Conservation (phyloP, 2,113 vertebrate genomes). For the Scopus umbretta region DNA sequence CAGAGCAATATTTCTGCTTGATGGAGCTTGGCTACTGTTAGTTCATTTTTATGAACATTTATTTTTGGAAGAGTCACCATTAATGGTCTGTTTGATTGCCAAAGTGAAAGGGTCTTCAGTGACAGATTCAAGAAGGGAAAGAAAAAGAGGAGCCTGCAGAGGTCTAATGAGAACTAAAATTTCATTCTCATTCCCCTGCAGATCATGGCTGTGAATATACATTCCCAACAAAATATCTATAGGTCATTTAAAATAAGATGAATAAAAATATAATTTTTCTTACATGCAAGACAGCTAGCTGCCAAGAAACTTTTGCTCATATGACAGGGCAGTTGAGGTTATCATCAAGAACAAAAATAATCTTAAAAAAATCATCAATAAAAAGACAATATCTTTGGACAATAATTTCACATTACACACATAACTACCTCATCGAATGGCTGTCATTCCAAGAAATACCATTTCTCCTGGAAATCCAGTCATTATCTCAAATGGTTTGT, state of each 20-base stretch:
- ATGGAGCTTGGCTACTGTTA: background rate
- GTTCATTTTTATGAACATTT: background rate
- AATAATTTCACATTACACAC: background rate
- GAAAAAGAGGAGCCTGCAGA: background rate
- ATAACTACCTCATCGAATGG: background rate
- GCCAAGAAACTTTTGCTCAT: background rate
- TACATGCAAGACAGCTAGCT: background rate
- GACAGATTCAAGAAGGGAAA: background rate
- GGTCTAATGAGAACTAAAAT: background rate
- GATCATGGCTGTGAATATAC: background rate
- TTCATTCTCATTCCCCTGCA: background rate
- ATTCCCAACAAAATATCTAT: background rate
- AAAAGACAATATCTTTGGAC: background rate
- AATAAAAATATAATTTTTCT: background rate
- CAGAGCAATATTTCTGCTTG: background rate
- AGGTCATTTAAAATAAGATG: background rate
- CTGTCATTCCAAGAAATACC: background rate
- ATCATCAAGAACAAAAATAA: background rate
- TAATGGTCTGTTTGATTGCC: background rate
- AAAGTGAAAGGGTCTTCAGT: background rate
- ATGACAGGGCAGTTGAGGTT: background rate
- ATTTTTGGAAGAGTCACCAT: background rate
- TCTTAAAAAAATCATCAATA: background rate
- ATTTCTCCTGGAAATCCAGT: background rate
- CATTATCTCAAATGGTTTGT: background rate